Conservation (phyloP, 1,140 invertebrate genomes). For the Asobara japonica region DNA sequence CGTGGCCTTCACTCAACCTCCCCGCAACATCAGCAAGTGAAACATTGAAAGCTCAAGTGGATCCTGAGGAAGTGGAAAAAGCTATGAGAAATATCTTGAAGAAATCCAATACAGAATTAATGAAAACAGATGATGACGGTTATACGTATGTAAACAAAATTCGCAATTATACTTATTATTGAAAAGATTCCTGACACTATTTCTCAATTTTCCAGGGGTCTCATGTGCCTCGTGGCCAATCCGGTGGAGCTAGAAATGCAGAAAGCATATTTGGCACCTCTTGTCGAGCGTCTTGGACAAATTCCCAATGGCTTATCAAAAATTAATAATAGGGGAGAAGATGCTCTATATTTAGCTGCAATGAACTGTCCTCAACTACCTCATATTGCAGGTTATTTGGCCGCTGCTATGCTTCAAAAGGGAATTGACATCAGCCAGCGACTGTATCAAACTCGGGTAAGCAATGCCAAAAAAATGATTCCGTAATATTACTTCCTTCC, state of each 20-base stretch:
- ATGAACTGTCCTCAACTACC: slow-evolving; percentile 51
- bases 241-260: slow-evolving; percentile 45
- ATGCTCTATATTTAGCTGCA: slow-evolving; percentile 56
- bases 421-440: slow-evolving; percentile 50
- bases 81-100: slow-evolving; percentile 53
- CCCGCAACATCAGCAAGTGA: slow-evolving; percentile 45
- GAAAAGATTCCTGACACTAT: not conserved
- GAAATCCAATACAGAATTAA: slow-evolving; percentile 38
- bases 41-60: slow-evolving; percentile 46
- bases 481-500: too few species aligned
- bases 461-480: too few species aligned
- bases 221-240: slow-evolving; percentile 54
- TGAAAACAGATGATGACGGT: slow-evolving; percentile 46
- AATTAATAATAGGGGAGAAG: slow-evolving; percentile 48
- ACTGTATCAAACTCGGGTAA: slow-evolving; percentile 45
- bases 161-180: not conserved
- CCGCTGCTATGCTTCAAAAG: slow-evolving; percentile 50
- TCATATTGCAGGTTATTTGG: slow-evolving; percentile 53
- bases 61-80: slow-evolving; percentile 45
- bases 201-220: slow-evolving; percentile 34
- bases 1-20: slow-evolving; percentile 51
- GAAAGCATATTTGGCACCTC: slow-evolving; percentile 48
- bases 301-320: slow-evolving; percentile 41
- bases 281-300: slow-evolving; percentile 51
- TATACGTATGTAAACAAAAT: slow-evolving; percentile 49